Conservation (phyloP, 2,113 vertebrate genomes). For the Microcebus murinus region DNA sequence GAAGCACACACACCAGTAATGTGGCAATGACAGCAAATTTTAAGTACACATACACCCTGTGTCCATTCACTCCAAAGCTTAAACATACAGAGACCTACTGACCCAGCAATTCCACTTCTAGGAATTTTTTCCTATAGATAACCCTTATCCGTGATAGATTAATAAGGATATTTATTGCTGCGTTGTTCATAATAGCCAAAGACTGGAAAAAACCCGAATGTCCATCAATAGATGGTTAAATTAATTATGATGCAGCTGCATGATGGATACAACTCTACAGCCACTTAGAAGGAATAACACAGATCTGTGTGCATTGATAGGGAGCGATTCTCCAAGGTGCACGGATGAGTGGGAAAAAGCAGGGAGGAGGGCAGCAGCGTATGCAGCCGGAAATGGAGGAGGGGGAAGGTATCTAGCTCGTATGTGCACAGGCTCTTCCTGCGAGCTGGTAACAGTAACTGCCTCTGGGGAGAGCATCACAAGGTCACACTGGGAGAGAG, state of each 20-base stretch:
- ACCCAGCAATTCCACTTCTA: background rate
- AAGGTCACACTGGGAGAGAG: background rate
- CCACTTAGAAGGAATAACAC: background rate
- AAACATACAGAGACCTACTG: background rate
- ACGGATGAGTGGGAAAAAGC: too few species aligned
- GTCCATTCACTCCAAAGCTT: background rate
- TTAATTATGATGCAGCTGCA: background rate
- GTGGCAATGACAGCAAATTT: too few species aligned
- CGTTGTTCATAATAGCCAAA: background rate
- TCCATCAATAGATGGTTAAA: background rate
- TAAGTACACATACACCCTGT: background rate
- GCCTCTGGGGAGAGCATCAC: background rate
- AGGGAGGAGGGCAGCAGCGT: background rate
- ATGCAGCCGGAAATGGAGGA: fast-evolving
- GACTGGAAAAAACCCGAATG: background rate
- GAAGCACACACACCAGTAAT: background rate
- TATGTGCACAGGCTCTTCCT: background rate
- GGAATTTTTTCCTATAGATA: background rate
- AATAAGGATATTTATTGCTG: background rate
- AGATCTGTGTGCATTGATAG: background rate
- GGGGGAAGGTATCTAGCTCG: background rate
- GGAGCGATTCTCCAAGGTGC: background rate
- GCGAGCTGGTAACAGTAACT: fast-evolving
- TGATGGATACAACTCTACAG: background rate
- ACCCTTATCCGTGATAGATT: background rate